phyloP scores from a whole-genome alignment of 2,888 invertebrate species.

The Euclidia mi region DNA sequence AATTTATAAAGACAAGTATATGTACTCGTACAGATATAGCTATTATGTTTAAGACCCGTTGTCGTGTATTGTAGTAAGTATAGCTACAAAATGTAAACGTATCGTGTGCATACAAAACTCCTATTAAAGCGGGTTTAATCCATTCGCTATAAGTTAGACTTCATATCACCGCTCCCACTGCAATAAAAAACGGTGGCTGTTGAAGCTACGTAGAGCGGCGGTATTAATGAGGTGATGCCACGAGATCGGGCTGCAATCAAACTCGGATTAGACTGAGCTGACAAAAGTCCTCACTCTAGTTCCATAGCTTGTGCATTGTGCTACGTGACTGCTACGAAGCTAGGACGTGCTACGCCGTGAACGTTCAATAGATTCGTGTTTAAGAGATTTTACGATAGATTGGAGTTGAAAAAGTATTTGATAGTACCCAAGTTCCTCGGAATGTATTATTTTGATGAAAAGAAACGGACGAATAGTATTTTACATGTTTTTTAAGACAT shows the following conservation, averaged over 20 bases:
- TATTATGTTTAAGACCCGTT: too few species aligned
- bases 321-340: background rate
- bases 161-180: slow-evolving; percentile 7
- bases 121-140: slow-evolving; percentile 4
- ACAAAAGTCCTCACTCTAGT: slow-evolving; percentile 52
- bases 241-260: slow-evolving; percentile 65
- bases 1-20: too few species aligned
- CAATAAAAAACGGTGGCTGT: slow-evolving; percentile 44
- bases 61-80: too few species aligned
- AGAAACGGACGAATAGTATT: background rate
- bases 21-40: too few species aligned
- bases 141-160: background rate
- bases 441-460: too few species aligned
- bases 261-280: slow-evolving; percentile 64
- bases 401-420: background rate
- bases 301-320: slow-evolving; percentile 34
- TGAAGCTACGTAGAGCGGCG: slow-evolving; percentile 10
- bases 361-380: background rate
- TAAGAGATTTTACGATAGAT: background rate
- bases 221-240: slow-evolving; percentile 63
- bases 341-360: slow-evolving; percentile 2
- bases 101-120: background rate
- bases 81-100: background rate
- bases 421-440: too few species aligned
- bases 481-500: too few species aligned